Conservation (phyloP, 2,797 vertebrate species). For the Myoxocephalus aenaeus region DNA sequence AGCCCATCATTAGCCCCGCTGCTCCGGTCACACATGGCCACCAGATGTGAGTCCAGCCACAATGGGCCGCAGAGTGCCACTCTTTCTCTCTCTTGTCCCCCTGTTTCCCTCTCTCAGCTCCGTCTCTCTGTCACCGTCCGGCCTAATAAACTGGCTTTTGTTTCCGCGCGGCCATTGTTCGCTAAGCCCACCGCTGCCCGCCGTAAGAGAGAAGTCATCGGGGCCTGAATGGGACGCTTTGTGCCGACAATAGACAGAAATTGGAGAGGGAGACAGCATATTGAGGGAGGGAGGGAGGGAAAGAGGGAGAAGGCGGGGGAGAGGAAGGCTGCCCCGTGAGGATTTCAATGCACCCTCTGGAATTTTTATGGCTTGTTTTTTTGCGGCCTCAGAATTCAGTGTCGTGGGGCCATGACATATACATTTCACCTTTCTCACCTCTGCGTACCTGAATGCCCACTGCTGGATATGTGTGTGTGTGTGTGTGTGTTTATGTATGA, state of each 20-base stretch:
- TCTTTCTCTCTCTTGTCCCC: constrained; percentile 53
- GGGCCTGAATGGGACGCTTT: constrained; percentile 91
- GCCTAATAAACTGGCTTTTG: constrained; percentile 95
- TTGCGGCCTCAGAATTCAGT: constrained; percentile 75
- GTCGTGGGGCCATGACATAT: constrained; percentile 59
- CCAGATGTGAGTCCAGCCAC: constrained; percentile 94
- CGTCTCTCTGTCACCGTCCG: constrained; percentile 66
- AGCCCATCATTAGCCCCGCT: constrained; percentile 94
- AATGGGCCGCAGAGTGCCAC: constrained; percentile 84
- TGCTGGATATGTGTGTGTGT: not conserved
- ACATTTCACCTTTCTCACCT: constrained; percentile 45
- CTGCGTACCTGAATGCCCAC: constrained; percentile 1
- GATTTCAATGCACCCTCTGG: constrained; percentile 82
- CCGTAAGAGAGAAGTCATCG: constrained; percentile 84
- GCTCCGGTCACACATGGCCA: constrained; percentile 93
- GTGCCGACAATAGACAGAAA: constrained; percentile 81
- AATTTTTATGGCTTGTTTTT: constrained; percentile 88
- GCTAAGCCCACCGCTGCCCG: constrained; percentile 82
- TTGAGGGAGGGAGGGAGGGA: constrained; percentile 37
- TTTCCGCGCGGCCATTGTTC: constrained; percentile 90
- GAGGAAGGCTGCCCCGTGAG: constrained; percentile 56
- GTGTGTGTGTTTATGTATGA: not conserved
- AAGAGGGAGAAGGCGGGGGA: constrained; percentile 25
- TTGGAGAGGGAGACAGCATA: constrained; percentile 63
- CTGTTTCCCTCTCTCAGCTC: constrained; percentile 31